These are phyloP conservation scores for Perognathus longimembris DNA, from an alignment of 2,113 vertebrate species.

Conservation along the genomic window DNA sequence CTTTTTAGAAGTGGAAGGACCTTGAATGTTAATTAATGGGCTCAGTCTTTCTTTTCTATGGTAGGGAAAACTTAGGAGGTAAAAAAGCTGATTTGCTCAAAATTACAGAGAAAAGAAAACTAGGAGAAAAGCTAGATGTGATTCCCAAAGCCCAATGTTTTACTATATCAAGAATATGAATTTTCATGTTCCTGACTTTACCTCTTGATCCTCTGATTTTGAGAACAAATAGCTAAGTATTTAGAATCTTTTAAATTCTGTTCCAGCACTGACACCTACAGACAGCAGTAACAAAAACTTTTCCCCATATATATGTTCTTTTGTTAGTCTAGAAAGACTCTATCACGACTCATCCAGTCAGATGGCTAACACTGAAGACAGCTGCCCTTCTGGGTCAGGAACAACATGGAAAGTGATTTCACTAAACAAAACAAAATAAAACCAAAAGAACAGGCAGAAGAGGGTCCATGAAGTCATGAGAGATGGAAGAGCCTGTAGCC, in stretches of 20 bases:
- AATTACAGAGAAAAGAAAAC: not conserved
- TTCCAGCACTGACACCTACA: not conserved
- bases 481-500: conserved; percentile 16
- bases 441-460: conserved; percentile 32
- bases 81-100: not conserved
- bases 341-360: not conserved
- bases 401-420: not conserved
- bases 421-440: conserved; percentile 8
- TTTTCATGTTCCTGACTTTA: not conserved
- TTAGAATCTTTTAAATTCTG: conserved; percentile 28
- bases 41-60: conserved; percentile 28
- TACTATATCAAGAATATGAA: conserved; percentile 5
- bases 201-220: not conserved
- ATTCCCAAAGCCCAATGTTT: not conserved
- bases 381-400: conserved; percentile 9
- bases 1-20: not conserved
- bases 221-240: conserved; percentile 13
- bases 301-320: not conserved
- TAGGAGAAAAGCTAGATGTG: not conserved
- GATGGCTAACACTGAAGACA: not conserved
- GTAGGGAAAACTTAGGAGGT: not conserved
- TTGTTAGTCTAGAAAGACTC: not conserved
- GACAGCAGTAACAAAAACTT: not conserved
- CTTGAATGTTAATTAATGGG: not conserved
- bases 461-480: conserved; percentile 30